phyloP scores from a whole-genome alignment of 1,140 invertebrate genomes.

The Eueides isabella region DNA sequence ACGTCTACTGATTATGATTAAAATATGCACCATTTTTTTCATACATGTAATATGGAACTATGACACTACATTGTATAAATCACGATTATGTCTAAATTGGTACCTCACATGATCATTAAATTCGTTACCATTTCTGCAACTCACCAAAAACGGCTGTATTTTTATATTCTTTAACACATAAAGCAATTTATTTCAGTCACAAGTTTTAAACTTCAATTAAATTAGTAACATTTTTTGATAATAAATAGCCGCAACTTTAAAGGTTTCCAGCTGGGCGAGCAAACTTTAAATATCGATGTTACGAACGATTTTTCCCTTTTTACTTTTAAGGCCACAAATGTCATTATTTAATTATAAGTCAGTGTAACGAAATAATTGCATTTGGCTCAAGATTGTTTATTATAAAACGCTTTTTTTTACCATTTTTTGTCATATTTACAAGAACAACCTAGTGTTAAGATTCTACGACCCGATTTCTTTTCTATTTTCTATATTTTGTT shows the following conservation, averaged over 20 bases:
- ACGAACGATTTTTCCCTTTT: not conserved
- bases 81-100: not conserved
- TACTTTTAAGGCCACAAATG: slow-evolving; percentile 16
- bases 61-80: not conserved
- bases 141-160: not conserved
- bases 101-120: not conserved
- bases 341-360: slow-evolving; percentile 24
- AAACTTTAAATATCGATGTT: slow-evolving; percentile 29
- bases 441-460: no score
- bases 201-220: not conserved
- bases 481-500: no score
- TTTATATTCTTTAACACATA: not conserved
- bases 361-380: not conserved
- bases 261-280: slow-evolving; percentile 24
- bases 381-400: not conserved
- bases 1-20: no score
- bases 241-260: not conserved
- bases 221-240: slow-evolving; percentile 5
- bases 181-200: not conserved
- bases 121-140: not conserved
- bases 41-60: no score
- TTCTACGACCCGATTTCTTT: no score
- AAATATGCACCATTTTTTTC: not conserved
- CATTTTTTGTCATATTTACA: no score
- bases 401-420: not conserved